Evolutionary conservation across 2,888 invertebrate genomes (phyloP).

Genomic region (Drosophila acutilabella): DNA sequence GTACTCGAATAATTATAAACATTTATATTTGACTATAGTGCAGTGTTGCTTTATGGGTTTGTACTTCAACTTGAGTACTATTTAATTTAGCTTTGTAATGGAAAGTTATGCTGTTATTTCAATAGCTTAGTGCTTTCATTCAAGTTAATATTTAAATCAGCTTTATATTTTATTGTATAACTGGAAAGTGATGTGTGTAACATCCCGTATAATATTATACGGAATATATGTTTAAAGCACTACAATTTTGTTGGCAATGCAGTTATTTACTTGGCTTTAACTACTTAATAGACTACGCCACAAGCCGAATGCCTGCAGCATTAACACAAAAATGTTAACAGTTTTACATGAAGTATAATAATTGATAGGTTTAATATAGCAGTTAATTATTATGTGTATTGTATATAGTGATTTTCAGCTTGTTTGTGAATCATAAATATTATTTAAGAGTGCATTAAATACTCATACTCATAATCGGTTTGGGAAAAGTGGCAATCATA

Average conservation of each 20-base stretch:
- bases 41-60: conserved; percentile 38
- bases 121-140: conserved; percentile 13
- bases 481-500: not conserved
- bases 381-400: not conserved
- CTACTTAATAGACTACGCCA: not conserved
- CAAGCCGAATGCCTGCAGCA: not conserved
- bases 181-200: no score
- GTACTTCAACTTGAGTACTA: conserved; percentile 54
- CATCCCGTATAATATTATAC: not conserved
- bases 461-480: conserved; percentile 1
- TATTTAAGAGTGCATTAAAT: conserved; percentile 7
- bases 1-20: no score
- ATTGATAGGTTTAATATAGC: conserved; percentile 1
- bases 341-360: not conserved
- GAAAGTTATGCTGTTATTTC: conserved; percentile 18
- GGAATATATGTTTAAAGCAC: not conserved
- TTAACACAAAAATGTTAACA: not conserved
- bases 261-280: not conserved
- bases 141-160: not conserved
- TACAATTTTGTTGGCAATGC: not conserved
- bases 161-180: not conserved
- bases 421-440: conserved; percentile 4
- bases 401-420: not conserved
- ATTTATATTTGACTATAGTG: no score
- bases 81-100: conserved; percentile 58